Evolutionary conservation across 2,113 vertebrate genomes (phyloP), one percentile per base, ranked within the genome.

Genomic region (Pluvianellus socialis): DNA sequence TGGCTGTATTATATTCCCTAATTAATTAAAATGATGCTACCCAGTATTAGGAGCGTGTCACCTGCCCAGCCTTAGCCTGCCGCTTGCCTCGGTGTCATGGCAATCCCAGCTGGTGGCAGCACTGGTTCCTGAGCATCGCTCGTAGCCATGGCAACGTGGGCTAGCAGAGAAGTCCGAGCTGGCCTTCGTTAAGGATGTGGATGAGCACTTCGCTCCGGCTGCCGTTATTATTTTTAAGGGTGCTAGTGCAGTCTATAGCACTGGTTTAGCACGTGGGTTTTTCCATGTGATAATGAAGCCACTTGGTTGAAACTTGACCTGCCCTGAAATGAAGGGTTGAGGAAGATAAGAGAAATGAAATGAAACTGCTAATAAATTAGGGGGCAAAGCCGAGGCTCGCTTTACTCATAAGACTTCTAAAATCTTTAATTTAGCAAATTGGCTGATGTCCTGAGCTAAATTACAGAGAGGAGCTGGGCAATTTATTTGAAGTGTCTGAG

Each of bases 71-170:
- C 3, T 28, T 28, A 50, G 82, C 83, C 85, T 49, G 79, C 94
- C 13, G 27, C 72, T 44, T 27, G 45, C 56, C 70, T 90, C 2
- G 5, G 40, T 93, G 86, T 76, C n/a, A 18, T 56, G 91, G 75
- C 84, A 95, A 94, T 97, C 86, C 82, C 75, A 58, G 92, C 75
- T 97, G 49, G 8, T n/a, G 72, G 84, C 65, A 79, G 71, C 4
- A 2, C 9, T 53, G 92, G 56, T 86, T 88, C 76, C 88, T 35
- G 50, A 86, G 71, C 70, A 90, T 96, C 50, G 1, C 55, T n/a
- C 2, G 93, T 97, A 82, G 94, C 97, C 90, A 95, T 93, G 93
- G 96, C 90, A 97, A 97, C 77, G 0, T 7, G 45, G 92, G 58
- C 32, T 27, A 44, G 15, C 67, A 26, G 67, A 75, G 11, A 67